These are phyloP conservation scores for Euwallacea fornicatus DNA, from an alignment of 1,140 invertebrate genomes.

Conservation along the genomic window DNA sequence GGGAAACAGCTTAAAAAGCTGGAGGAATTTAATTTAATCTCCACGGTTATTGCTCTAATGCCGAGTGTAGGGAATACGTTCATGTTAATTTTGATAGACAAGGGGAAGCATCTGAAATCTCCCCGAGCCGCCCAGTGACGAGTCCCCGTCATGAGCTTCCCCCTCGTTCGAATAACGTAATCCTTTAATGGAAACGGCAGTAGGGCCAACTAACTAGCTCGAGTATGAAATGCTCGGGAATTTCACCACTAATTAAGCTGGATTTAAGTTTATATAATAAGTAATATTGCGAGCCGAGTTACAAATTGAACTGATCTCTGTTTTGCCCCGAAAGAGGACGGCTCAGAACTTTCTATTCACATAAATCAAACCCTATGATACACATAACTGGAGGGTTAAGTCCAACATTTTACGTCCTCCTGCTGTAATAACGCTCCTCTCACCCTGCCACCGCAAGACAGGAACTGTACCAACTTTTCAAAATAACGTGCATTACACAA, in stretches of 20 bases:
- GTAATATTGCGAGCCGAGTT: conserved; percentile 1
- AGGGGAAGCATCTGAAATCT: conserved; percentile 14
- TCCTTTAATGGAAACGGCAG: conserved; percentile 13
- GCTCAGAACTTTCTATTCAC: too few species aligned
- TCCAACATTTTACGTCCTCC: not conserved
- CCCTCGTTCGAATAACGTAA: not conserved
- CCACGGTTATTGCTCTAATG: conserved; percentile 2
- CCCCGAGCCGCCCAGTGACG: conserved; percentile 2
- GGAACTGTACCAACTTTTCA: too few species aligned
- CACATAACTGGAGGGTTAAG: not conserved
- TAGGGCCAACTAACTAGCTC: conserved; percentile 5
- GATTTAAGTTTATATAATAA: conserved; percentile 15
- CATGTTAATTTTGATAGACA: conserved; percentile 14
- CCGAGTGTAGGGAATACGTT: conserved; percentile 7
- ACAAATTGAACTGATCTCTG: conserved; percentile 9
- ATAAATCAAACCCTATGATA: too few species aligned
- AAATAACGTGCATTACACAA: not conserved
- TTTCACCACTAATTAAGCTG: conserved; percentile 11
- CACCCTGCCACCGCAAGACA: too few species aligned
- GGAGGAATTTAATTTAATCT: conserved; percentile 6
- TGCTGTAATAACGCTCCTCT: not conserved
- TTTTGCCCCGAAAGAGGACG: not conserved
- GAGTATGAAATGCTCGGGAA: conserved; percentile 12
- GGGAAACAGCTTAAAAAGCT: not conserved
- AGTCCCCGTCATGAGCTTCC: not conserved